Evolutionary conservation across 1,140 invertebrate genomes (phyloP), one percentile per base, ranked within the genome.

Genomic region (Geopemphigus sp.): DNA sequence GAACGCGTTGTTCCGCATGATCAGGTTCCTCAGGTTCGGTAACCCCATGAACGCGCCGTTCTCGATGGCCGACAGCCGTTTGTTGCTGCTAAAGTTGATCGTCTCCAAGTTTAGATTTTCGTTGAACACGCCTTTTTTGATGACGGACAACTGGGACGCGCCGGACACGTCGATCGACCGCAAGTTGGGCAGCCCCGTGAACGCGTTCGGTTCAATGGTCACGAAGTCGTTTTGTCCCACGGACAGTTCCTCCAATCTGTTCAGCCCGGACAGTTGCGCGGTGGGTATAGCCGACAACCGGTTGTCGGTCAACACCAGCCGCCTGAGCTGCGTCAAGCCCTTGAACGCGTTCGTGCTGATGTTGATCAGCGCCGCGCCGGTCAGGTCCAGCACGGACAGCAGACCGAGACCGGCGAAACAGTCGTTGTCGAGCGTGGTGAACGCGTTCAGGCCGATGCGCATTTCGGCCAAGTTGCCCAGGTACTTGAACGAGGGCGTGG

Each of bases 181-280:
- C 5, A 96, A 85, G 85, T 93, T 92, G 22, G 88, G 88, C 12
- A 96, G 85, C 0, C 93, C 92, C 80, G 89, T 89, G 84, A 95
- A 95, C 0, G 92, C 91, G 61, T 91, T 89, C 0, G 88, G 87
- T 83, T 89, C 88, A 32, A 95, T 85, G 0, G 86, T 85, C 26
- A 88, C 86, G 82, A 95, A 94, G 81, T 91, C 91, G 83, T 95
- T 96, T 84, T 94, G 93, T 0, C 94, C 94, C 24, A 95, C 88
- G 24, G 89, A 90, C 19, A 96, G 86, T 81, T 94, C 91, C 84
- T 95, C 93, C 45, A 96, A 85, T 19, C 93, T 88, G 1, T 87
- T 86, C 45, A 96, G 85, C n/a, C 88, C 86, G 1, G 89, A 88
- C 17, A 95, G 84, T 53, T 94, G 91, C 11, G 88, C 86, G 0